Conservation (phyloP, 2,888 invertebrate species). For the Griposia aprilina region DNA sequence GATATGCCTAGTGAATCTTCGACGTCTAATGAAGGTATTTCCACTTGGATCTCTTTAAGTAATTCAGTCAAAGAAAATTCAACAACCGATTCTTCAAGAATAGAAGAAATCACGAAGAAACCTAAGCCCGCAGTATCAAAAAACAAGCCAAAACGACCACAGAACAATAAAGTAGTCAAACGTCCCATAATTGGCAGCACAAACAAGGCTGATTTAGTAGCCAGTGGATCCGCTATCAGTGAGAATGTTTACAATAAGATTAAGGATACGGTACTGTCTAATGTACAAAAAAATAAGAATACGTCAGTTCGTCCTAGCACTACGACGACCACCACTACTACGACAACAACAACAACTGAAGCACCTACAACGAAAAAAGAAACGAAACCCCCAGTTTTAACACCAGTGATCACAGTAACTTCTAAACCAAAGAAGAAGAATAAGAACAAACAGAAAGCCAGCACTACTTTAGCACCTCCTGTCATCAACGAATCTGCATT, state of each 20-base stretch:
- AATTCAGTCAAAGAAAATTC: constrained; percentile 81
- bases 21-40: constrained; percentile 92
- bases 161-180: constrained; percentile 79
- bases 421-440: constrained; percentile 86
- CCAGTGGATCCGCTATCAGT: constrained; percentile 86
- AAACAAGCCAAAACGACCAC: constrained; percentile 83
- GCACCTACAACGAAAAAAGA: constrained; percentile 76
- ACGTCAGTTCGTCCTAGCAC: constrained; percentile 73
- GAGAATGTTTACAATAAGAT: constrained; percentile 91
- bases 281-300: constrained; percentile 88
- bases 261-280: constrained; percentile 91
- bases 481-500: constrained; percentile 82
- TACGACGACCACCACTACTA: constrained; percentile 72
- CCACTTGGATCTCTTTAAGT: constrained; percentile 94
- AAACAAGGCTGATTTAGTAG: constrained; percentile 87
- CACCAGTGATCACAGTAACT: constrained; percentile 74
- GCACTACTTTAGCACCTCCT: constrained; percentile 77
- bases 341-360: constrained; percentile 74
- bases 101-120: constrained; percentile 81
- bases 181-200: constrained; percentile 86
- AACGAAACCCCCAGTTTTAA: constrained; percentile 72
- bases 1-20: constrained; percentile 80
- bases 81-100: constrained; percentile 85
- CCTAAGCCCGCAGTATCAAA: constrained; percentile 77
- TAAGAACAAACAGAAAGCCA: constrained; percentile 83